phyloP scores from a whole-genome alignment of 2,113 vertebrate genomes.

The Phaetusa simplex region DNA sequence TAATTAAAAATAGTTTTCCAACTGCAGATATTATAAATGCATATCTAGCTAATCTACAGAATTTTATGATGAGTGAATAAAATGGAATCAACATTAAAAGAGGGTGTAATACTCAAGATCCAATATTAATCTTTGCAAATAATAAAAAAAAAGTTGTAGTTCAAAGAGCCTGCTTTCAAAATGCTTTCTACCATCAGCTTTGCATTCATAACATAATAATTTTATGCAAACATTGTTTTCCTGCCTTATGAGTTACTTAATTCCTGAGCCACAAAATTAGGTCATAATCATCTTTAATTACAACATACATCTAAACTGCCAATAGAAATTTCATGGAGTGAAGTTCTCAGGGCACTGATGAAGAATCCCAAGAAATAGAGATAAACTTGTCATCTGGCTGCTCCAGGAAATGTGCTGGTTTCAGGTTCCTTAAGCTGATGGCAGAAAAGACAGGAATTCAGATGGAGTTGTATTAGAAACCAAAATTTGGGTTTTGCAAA shows the following conservation, averaged over 20 bases:
- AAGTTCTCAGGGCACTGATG: not conserved
- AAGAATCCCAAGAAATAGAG: not conserved
- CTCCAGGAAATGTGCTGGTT: not conserved
- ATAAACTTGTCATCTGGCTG: not conserved
- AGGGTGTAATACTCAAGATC: not conserved
- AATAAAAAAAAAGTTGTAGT: not conserved
- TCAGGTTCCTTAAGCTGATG: not conserved
- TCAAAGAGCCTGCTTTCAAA: conserved; percentile 36
- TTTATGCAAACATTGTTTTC: conserved; percentile 65
- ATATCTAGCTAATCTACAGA: not conserved
- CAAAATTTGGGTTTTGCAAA: not conserved
- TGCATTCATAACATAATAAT: conserved; percentile 50
- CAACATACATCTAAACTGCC: conserved; percentile 63
- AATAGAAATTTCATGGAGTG: conserved; percentile 50
- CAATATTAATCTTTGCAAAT: conserved; percentile 33
- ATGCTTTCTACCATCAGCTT: conserved; percentile 44
- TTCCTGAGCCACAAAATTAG: conserved; percentile 61
- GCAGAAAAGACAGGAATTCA: not conserved
- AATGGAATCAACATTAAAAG: not conserved
- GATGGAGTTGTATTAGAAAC: not conserved
- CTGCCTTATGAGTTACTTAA: conserved; percentile 64
- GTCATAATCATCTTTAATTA: conserved; percentile 65
- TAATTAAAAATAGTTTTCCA: conserved; percentile 10
- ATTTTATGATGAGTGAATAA: not conserved
- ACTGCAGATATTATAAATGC: not conserved